Evolutionary conservation across 2,888 invertebrate species (phyloP), one percentile per base, ranked within the genome.

Genomic region (Drosophila planitibia): DNA sequence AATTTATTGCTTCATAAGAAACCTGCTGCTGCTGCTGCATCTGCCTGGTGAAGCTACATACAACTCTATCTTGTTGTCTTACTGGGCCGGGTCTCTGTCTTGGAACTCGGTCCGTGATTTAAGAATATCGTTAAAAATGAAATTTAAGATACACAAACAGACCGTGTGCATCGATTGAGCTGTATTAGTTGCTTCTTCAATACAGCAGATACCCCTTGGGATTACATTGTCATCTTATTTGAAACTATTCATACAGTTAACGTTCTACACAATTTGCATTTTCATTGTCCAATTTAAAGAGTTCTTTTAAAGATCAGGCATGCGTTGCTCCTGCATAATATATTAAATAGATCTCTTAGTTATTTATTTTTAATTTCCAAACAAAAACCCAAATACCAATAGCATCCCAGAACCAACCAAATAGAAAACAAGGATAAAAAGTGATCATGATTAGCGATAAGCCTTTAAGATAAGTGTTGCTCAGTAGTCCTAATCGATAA

Each of bases 1-100:
- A 81, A 85, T 87, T 84, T 84, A 87, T 87, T 81, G 80, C 84
- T 85, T 83, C 77, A 83, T 89, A 79, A 75, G 76, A 89, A 89
- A 83, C 86, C 77, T 83, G 83, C 81, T 78, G 47, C 30, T n/a
- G 33, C 10, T 33, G 33, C 33, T 35, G 33, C 35, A 14, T 33
- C 33, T 14, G 22, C 19, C 54, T 44, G 57, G 28, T 52, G 30
- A n/a, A 30, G 47, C 60, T 59, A 39, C 37, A 57, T 70, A 57
- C 79, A 74, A 69, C 69, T 77, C 79, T 62, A 74, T 71, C 51
- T 39, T 22, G 22, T 58, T 57, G 39, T 41, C 41, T 30, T 16
- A 32, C 44, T 5, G 7, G 12, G 58, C 22, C 32, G 16, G 32
- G 37, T 25, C 60, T 69, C 44, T 55, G 28, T 33, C 47, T 59